Conservation (phyloP, 2,797 vertebrate genomes). For the Enteromius thamalakanensis region DNA sequence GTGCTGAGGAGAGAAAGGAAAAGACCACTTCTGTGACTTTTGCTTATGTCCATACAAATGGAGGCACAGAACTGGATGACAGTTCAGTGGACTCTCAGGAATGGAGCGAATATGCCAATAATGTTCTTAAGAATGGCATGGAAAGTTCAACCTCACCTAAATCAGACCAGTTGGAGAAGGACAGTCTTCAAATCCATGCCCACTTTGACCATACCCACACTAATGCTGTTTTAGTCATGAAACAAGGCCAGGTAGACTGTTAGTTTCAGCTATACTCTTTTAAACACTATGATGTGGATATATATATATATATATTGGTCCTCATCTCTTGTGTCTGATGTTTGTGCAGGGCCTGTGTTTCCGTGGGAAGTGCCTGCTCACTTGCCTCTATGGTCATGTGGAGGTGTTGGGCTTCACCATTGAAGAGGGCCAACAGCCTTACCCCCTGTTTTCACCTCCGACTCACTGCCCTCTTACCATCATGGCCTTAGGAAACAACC, state of each 20-base stretch:
- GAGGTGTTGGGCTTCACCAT: conserved; percentile 88
- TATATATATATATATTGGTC: neutral
- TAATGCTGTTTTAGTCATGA: conserved; percentile 76
- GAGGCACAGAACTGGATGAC: conserved; percentile 53
- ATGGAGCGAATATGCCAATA: conserved; percentile 71
- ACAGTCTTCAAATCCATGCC: conserved; percentile 67
- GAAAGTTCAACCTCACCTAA: conserved; percentile 12
- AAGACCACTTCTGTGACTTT: conserved; percentile 53
- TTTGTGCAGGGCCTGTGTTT: conserved; percentile 84
- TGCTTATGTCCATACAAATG: conserved; percentile 68
- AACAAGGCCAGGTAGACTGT: conserved; percentile 75
- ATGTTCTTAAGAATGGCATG: conserved; percentile 62
- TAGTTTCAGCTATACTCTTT: neutral
- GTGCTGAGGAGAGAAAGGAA: conserved; percentile 49
- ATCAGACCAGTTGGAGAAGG: conserved; percentile 62
- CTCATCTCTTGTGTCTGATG: conserved; percentile 25
- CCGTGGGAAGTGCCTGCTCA: conserved; percentile 86
- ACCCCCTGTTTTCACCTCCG: conserved; percentile 82
- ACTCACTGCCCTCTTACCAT: conserved; percentile 84
- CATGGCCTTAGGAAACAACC: conserved; percentile 68
- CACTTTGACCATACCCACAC: conserved; percentile 71
- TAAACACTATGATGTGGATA: neutral
- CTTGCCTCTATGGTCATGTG: conserved; percentile 88
- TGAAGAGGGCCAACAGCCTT: conserved; percentile 84
- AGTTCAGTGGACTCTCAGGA: conserved; percentile 68